Base-by-base conservation (phyloP, 2,888 invertebrate genomes). In the Lithophane semibrunnea region DNA sequence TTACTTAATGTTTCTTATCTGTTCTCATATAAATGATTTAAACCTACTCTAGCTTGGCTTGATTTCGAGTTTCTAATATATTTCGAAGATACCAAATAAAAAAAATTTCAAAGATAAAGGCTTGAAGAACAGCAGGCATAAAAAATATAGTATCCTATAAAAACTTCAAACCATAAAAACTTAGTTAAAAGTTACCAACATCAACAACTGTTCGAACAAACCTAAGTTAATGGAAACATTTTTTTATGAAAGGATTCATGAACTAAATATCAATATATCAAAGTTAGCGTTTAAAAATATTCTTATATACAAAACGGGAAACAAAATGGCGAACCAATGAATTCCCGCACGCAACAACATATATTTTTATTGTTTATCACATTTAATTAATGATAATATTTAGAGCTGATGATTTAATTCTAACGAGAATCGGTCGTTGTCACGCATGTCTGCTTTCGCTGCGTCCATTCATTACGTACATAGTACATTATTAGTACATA, bases 361-460 rank as follows among this genome's bases (percentile, higher is more conserved):
- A 74, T 74, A 82, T 80, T 82, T 83, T 78, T 85, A 82, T 80
- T 74, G 85, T 88, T 90, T 83, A 81, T 88, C 86, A 78, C 85
- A 88, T 88, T 72, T 90, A 91, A 92, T 92, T 88, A 83, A 91
- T 90, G 90, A 80, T 90, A 90, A 92, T 91, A 85, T 73, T 75
- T 71, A 61, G 77, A 81, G 85, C 81, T 86, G 84, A 79, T 84
- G 90, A 83, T 90, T 91, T 88, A 88, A 91, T 90, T 86, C 81
- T 73, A 64, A 80, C 77, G 44, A 77, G 86, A 89, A 89, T 86
- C 87, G 86, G 86, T 75, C 68, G 65, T 4, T 88, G 89, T 88
- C 91, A 92, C 91, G 92, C 91, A 86, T 88, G 81, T 88, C 87
- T 87, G 86, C 90, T 90, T 92, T 91, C 90, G 83, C 83, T 61